Conservation (phyloP, 1,140 invertebrate species). For the Halictus rubicundus region DNA sequence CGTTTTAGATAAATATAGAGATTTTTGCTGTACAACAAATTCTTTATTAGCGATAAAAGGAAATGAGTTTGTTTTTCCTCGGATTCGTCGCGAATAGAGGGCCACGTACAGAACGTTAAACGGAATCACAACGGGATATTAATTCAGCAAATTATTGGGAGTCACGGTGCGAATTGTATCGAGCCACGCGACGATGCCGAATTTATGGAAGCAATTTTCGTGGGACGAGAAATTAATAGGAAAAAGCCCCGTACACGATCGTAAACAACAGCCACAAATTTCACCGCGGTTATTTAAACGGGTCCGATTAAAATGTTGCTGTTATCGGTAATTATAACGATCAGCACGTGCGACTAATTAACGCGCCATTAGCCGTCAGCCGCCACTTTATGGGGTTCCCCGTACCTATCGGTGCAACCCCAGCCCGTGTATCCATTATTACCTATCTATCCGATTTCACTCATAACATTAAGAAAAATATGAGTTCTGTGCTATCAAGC, state of each 20-base stretch:
- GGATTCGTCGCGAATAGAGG: background rate
- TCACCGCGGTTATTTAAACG: conserved; percentile 48
- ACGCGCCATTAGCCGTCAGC: conserved; percentile 29
- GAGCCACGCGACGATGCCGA: background rate
- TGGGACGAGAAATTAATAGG: conserved; percentile 34
- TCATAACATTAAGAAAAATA: background rate
- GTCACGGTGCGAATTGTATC: conserved; percentile 11
- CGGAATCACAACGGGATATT: conserved; percentile 29
- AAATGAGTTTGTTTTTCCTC: background rate
- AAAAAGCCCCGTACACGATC: conserved; percentile 23
- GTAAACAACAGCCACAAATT: conserved; percentile 48
- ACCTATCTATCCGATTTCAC: background rate
- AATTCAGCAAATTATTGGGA: conserved; percentile 40
- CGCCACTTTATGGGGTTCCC: background rate
- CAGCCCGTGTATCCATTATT: background rate
- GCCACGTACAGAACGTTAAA: background rate
- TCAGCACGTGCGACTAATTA: conserved; percentile 52
- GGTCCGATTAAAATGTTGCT: conserved; percentile 45
- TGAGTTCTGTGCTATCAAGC: background rate
- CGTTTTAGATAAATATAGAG: background rate
- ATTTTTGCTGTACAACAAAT: too few species aligned
- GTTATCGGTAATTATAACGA: conserved; percentile 51
- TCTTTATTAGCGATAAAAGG: too few species aligned
- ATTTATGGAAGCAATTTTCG: conserved; percentile 46
- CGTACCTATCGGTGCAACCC: background rate